A percentile compares a stretch with the other conserved stretches of the same genome.
Conservation (phyloP, 2,113 vertebrate species). For the Dasyurus viverrinus region DNA sequence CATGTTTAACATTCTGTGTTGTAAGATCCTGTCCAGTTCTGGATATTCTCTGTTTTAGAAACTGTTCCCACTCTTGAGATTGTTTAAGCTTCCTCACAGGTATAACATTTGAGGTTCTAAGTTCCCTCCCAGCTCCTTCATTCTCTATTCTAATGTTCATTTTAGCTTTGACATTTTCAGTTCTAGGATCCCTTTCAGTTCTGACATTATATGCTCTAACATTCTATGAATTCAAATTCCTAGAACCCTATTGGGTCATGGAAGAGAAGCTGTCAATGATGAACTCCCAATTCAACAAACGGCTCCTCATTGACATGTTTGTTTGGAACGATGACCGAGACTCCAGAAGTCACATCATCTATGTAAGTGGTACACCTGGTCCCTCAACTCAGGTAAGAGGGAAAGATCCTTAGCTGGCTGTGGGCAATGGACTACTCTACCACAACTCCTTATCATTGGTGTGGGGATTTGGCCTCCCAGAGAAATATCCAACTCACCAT, state of each 20-base stretch:
- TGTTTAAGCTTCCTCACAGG: neutral
- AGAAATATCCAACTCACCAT: neutral
- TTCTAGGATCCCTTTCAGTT: neutral
- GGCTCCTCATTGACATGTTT: conserved; percentile 93
- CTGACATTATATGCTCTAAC: neutral
- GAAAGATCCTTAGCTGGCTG: neutral
- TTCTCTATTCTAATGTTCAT: no score
- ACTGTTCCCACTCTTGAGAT: no score
- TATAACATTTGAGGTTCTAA: neutral
- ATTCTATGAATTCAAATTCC: neutral
- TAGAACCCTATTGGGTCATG: conserved; percentile 90
- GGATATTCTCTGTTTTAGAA: neutral
- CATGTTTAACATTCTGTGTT: neutral
- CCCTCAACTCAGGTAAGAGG: neutral
- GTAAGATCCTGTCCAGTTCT: neutral
- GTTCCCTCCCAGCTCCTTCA: neutral
- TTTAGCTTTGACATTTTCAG: neutral
- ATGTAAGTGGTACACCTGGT: conserved; percentile 83
- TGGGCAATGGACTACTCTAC: neutral
- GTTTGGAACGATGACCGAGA: conserved; percentile 95
- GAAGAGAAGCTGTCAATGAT: conserved; percentile 91
- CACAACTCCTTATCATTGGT: neutral
- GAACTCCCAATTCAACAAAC: conserved; percentile 92
- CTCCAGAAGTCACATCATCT: conserved; percentile 93
- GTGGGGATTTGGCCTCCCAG: neutral